Evolutionary conservation across 1,140 invertebrate genomes (phyloP), one percentile per base, ranked within the genome.

Genomic region (Drosophila biarmipes): DNA sequence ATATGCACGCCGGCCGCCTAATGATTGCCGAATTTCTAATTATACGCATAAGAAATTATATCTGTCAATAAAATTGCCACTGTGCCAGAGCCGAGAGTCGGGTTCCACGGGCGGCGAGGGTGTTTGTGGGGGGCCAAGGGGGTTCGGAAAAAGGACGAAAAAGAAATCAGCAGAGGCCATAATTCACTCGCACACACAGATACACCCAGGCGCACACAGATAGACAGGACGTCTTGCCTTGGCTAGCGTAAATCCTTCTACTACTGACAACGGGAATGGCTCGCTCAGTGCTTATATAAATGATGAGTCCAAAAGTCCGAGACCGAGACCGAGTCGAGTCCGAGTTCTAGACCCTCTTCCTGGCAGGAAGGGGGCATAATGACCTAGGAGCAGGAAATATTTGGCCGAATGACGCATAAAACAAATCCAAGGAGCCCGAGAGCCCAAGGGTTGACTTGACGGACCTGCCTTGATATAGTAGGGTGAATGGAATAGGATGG

Each of bases 11-110:
- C 58, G 75, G 67, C 67, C 74, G 82, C 75, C 75, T 85, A 90
- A 90, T 90, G 87, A 90, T 90, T 90, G 87, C 87, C 87, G 81
- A 90, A 90, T 90, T 90, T 90, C 81, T 90, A 90, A 90, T 90
- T 90, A 90, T 90, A 90, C 87, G 75, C 78, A 82, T 87, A 82
- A 79, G 87, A 82, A 90, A 90, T 90, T 90, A 90, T 89, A 89
- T 84, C 74, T 91, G 89, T 91, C 89, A 85, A 85, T 91, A 91
- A 91, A 91, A 85, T 81, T 91, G 84, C 89, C 84, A 89, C 89
- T 91, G 84, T 75, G 66, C 58, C 53, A 15, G 52, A 61, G 31
- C 45, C 31, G 37, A 17, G 27, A 21, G 11, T 15, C 19, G 35
- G 27, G n/a, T 8, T 15, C n/a, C 10, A 31, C 19, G 21, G 34